Evolutionary conservation across 2,113 vertebrate genomes (phyloP), one percentile per base, ranked within the genome.

Genomic region (Spilogale gracilis): DNA sequence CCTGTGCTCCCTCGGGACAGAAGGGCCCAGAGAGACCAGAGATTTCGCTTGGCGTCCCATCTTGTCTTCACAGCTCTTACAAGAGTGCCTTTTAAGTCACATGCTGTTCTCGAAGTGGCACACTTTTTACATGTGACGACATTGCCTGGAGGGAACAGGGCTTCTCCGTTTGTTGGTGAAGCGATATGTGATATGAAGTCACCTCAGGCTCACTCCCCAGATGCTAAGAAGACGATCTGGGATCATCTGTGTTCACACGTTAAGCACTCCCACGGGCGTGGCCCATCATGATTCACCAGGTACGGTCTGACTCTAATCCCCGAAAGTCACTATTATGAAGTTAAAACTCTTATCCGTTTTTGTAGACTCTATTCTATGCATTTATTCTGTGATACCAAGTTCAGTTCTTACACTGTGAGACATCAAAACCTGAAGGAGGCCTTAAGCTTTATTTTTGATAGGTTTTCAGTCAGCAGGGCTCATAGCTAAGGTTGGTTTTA

Each of bases 221-320:
- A 48, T 30, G n/a, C 20, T 27, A 60, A 48, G 43, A 25, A 52
- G 48, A 21, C 3, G 14, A n/a, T 6, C 60, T 11, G 87, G 84
- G 27, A 58, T 54, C 16, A 2, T 0, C 8, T 3, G 2, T 20
- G 50, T 8, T 30, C 27, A 7, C 45, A 52, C 6, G 43, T 4
- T 30, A 20, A 56, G 13, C 5, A 17, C n/a, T 11, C 45, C 25
- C 0, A 7, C 1, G 63, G 71, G 20, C 2, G 13, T 9, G 30
- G 30, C 13, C 69, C 9, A 0, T 11, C n/a, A 2, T 5, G 3
- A 12, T 0, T 76, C 32, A 45, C 30, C 69, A 30, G 0, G 14
- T 9, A 12, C 25, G n/a, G 25, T 16, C 48, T 6, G n/a, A 45
- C 32, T 23, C 8, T 0, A 32, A 56, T 45, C 60, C 32, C 20